Base-by-base conservation (phyloP, 1,140 invertebrate species). In the Leptopilina clavipes region DNA sequence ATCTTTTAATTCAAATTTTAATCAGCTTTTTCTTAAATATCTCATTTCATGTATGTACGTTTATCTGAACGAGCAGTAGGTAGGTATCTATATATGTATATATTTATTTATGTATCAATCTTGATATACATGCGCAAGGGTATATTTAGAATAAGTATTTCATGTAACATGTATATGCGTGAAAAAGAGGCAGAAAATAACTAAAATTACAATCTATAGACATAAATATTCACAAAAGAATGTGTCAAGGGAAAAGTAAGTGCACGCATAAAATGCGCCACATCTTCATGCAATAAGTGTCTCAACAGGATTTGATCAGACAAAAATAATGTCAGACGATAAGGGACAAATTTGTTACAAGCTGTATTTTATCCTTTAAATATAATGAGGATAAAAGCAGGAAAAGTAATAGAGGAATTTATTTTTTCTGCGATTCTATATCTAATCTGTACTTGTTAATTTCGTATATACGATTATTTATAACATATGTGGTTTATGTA, bases 381-480 rank as follows among this genome's bases (percentile, higher is more conserved):
- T n/a, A 40, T 11, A 14, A 17, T 18, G 52, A 48, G 19, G 45
- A 14, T 9, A 48, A n/a, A 52, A 48, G 12, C 10, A 44, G 17
- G 3, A 14, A 71, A 31, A 9, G 11, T 17, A 52, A 72, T n/a
- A 48, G 19, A 19, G 10, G 22, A 73, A 18, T 31, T 17, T 19
- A 65, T 65, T 65, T n/a, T 17, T 74, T 0, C 37, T 74, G n/a
- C n/a, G 25, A 59, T 43, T 40, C 54, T 37, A 14, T 37, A 74
- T 56, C 54, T 56, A 74, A 74, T 40, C 54, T 65, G 6, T 43
- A 14, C 48, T 54, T 22, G 40, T 25, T 54, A 18, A 73, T 73
- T 73, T 54, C 9, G 8, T 19, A 54, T n/a, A 52, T 65, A 74
- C 80, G 80, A 83, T 37, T n/a, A 31, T 14, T 14, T 22, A 65